phyloP scores from a whole-genome alignment of 2,113 vertebrate genomes.

The Apteryx owenii region DNA sequence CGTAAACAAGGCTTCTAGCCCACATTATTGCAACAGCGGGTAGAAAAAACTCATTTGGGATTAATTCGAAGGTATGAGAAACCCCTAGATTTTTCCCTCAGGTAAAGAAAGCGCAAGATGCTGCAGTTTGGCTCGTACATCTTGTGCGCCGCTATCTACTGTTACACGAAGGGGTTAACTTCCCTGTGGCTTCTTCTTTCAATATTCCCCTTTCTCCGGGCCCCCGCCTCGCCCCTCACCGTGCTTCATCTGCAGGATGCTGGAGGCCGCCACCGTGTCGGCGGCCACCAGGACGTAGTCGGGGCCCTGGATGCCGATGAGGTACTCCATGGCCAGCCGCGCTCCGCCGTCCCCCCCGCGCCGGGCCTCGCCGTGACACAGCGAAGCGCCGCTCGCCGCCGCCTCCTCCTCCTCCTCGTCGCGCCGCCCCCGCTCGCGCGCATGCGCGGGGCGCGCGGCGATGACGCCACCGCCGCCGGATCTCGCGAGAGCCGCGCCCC shows the following conservation, averaged over 20 bases:
- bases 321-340: constrained; percentile 87
- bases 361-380: constrained; percentile 52
- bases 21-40: fast-evolving
- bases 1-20: not conserved
- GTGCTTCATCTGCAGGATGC: constrained; percentile 96
- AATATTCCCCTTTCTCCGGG: not conserved
- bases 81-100: fast-evolving
- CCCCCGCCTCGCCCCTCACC: constrained; percentile 76
- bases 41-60: not conserved
- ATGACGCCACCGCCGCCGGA: not conserved
- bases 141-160: fast-evolving
- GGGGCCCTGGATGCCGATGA: constrained; percentile 92
- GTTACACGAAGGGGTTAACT: too few species aligned
- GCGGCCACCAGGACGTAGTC: constrained; percentile 94
- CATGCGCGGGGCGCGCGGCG: not conserved
- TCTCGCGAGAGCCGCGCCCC: not conserved
- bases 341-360: not conserved
- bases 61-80: not conserved
- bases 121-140: fast-evolving
- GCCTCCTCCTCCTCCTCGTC: not conserved
- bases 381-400: not conserved
- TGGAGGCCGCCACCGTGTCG: constrained; percentile 91
- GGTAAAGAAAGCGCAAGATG: fast-evolving
- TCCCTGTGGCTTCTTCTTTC: not conserved
- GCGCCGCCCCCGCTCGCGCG: not conserved